Conservation (phyloP, 2,113 vertebrate genomes). For the Anser brachyrhynchus region DNA sequence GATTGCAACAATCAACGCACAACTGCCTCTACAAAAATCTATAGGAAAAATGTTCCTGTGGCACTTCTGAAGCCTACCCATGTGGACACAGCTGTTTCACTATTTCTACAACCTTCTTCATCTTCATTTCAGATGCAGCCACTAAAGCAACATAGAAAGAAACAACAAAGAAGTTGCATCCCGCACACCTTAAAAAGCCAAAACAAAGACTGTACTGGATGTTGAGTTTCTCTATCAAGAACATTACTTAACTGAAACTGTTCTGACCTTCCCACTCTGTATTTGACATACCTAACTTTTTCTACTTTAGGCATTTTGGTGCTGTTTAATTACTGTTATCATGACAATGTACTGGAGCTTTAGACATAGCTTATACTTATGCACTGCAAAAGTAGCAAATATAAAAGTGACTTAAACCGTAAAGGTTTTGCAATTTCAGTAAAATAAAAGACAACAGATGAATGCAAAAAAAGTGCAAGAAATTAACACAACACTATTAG, state of each 20-base stretch:
- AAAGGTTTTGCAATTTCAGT: neutral
- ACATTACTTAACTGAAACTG: neutral
- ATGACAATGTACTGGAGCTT: neutral
- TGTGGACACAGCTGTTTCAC: neutral
- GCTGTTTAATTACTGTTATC: neutral
- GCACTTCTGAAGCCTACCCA: neutral
- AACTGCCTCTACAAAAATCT: neutral
- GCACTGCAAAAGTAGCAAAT: neutral
- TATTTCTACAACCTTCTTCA: neutral
- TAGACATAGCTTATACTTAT: neutral
- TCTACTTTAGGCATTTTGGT: neutral
- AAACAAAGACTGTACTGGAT: neutral
- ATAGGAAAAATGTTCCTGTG: neutral
- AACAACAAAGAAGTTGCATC: neutral
- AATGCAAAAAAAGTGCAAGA: neutral
- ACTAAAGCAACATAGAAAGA: accelerated
- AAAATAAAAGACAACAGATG: neutral
- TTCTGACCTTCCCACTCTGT: neutral
- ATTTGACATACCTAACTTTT: neutral
- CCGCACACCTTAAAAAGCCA: neutral
- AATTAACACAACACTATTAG: neutral
- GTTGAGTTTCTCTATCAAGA: neutral
- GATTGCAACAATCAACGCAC: neutral
- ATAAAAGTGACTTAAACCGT: neutral
- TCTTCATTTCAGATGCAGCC: neutral